phyloP scores from a whole-genome alignment of 64 coral and sea anemone genomes.

The Montipora efflorescens region DNA sequence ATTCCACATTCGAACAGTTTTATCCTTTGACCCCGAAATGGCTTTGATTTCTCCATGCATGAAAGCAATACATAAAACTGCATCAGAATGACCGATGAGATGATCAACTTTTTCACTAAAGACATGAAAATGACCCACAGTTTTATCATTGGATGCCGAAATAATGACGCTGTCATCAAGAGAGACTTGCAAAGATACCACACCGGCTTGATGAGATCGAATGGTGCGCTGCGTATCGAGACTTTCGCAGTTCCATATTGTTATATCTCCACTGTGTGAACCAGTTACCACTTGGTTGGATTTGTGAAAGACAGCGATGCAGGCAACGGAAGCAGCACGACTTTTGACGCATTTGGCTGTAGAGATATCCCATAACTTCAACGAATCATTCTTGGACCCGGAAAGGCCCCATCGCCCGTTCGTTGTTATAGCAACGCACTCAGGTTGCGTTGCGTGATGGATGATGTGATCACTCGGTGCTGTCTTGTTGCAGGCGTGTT shows the following conservation, averaged over 20 bases:
- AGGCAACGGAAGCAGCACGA: conserved; percentile 62
- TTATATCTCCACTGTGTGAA: conserved; percentile 62
- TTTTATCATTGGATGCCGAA: conserved; percentile 65
- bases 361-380: conserved; percentile 81
- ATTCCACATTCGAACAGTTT: conserved; percentile 78
- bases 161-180: conserved; percentile 59
- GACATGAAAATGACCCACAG: conserved; percentile 39
- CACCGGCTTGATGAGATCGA: conserved; percentile 57
- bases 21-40: conserved; percentile 84
- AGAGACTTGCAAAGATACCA: conserved; percentile 57
- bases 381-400: conserved; percentile 80
- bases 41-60: conserved; percentile 56
- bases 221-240: conserved; percentile 16
- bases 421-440: conserved; percentile 85
- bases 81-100: conserved; percentile 56
- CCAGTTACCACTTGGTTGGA: conserved; percentile 70
- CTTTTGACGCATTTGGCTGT: conserved; percentile 29
- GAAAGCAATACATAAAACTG: conserved; percentile 55
- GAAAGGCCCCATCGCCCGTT: conserved; percentile 75
- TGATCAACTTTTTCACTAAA: conserved; percentile 16
- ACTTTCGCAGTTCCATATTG: conserved; percentile 78
- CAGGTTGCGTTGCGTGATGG: conserved; percentile 75
- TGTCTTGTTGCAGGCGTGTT: conserved; percentile 25
- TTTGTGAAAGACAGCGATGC: conserved; percentile 45
- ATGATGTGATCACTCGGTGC: conserved; percentile 78